phyloP scores from a whole-genome alignment of 2,113 vertebrate genomes.

The Petaurus breviceps region DNA sequence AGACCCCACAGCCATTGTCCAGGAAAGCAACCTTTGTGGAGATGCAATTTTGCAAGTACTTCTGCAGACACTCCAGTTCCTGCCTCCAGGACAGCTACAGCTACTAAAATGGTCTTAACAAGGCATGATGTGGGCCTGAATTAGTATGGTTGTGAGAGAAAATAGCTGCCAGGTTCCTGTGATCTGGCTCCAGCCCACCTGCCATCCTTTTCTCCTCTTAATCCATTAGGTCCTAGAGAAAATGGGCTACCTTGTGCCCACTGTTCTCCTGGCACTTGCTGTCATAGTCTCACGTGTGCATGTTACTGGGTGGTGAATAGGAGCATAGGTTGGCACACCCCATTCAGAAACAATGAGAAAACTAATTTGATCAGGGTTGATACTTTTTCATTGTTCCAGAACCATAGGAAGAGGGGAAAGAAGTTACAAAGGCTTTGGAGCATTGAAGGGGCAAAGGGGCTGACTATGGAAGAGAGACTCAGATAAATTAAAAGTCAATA shows the following conservation, averaged over 20 bases:
- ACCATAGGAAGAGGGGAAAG: not conserved
- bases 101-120: not conserved
- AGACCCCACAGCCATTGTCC: not conserved
- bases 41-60: not conserved
- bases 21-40: not conserved
- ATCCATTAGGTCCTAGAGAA: not conserved
- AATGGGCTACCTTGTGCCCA: not conserved
- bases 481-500: not conserved
- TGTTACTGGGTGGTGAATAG: not conserved
- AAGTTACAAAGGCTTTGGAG: not conserved
- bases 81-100: not conserved
- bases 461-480: not conserved
- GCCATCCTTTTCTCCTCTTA: not conserved
- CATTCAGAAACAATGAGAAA: not conserved
- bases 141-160: not conserved
- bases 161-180: not conserved
- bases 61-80: not conserved
- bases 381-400: not conserved
- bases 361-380: not conserved
- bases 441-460: not conserved
- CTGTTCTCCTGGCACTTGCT: not conserved
- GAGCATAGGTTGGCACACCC: not conserved
- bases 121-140: not conserved
- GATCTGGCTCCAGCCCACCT: not conserved
- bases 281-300: not conserved